Conservation (phyloP, 92 coral and sea anemone species). For the Zoanthus gigantus region DNA sequence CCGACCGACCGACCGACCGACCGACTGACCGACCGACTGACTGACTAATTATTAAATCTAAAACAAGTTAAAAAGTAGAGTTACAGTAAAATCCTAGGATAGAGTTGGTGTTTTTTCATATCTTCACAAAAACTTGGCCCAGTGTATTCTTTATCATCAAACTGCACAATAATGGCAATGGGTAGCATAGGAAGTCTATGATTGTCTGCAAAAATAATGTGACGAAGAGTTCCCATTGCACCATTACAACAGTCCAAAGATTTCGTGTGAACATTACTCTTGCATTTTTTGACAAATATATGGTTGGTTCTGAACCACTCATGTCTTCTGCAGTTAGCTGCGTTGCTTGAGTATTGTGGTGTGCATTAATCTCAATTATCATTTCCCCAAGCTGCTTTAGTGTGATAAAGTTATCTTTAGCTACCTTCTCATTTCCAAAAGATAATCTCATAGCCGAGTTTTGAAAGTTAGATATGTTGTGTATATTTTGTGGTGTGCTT, state of each 20-base stretch:
- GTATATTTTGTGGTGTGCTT: slow-evolving; percentile 45
- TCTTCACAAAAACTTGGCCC: slow-evolving; percentile 61
- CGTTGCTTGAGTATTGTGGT: slow-evolving; percentile 53
- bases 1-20: too few relatives aligned
- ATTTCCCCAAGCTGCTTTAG: slow-evolving; percentile 47
- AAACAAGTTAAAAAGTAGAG: too few relatives aligned
- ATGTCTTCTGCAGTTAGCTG: slow-evolving; percentile 57
- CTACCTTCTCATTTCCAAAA: slow-evolving; percentile 64
- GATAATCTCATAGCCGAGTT: slow-evolving; percentile 46
- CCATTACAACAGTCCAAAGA: slow-evolving; percentile 70
- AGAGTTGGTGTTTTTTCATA: background rate
- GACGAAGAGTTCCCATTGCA: slow-evolving; percentile 57
- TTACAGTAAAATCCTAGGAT: too few relatives aligned
- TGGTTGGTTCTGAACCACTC: slow-evolving; percentile 65
- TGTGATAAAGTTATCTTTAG: slow-evolving; percentile 59
- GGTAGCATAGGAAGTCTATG: slow-evolving; percentile 61
- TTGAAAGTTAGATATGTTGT: slow-evolving; percentile 22
- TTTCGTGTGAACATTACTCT: slow-evolving; percentile 68
- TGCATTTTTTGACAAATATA: slow-evolving; percentile 50
- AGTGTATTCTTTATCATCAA: slow-evolving; percentile 53
- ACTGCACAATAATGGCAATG: slow-evolving; percentile 61
- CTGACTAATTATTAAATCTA: too few relatives aligned
- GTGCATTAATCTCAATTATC: slow-evolving; percentile 56
- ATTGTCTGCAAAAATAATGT: slow-evolving; percentile 43
- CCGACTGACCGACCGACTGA: too few relatives aligned